phyloP scores from a whole-genome alignment of 2,113 vertebrate species.

The Falcunculus frontatus region DNA sequence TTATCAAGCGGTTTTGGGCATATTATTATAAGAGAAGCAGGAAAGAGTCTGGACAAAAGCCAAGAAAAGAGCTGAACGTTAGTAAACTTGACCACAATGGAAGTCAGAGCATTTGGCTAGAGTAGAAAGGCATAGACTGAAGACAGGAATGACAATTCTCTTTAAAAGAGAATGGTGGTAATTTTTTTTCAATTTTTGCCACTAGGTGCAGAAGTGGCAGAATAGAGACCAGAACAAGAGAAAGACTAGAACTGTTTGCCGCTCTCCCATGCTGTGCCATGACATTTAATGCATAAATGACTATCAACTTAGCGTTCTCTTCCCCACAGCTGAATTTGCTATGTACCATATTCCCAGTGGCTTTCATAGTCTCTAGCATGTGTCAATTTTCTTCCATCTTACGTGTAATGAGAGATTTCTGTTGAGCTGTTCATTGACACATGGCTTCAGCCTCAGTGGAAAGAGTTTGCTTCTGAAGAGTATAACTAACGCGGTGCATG shows the following conservation, averaged over 20 bases:
- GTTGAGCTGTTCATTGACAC: background rate
- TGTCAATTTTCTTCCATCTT: background rate
- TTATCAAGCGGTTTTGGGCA: background rate
- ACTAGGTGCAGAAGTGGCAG: too few species aligned
- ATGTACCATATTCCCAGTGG: fast-evolving
- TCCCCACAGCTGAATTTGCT: background rate
- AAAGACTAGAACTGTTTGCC: background rate
- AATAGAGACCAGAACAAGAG: background rate
- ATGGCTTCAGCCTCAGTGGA: background rate
- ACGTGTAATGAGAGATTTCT: background rate
- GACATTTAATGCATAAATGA: background rate
- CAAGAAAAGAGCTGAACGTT: background rate
- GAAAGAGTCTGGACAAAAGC: background rate
- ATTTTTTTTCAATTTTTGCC: background rate
- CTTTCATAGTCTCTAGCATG: background rate
- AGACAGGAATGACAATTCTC: background rate
- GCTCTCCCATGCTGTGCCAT: background rate
- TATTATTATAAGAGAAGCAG: background rate
- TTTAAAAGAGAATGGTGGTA: background rate
- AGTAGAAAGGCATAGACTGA: background rate
- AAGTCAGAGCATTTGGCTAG: background rate
- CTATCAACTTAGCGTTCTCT: background rate
- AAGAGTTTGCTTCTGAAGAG: background rate
- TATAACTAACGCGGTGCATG: too few species aligned
- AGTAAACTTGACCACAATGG: background rate